Evolutionary conservation across 2,797 vertebrate genomes (phyloP).

Genomic region (Notolabrus celidotus): DNA sequence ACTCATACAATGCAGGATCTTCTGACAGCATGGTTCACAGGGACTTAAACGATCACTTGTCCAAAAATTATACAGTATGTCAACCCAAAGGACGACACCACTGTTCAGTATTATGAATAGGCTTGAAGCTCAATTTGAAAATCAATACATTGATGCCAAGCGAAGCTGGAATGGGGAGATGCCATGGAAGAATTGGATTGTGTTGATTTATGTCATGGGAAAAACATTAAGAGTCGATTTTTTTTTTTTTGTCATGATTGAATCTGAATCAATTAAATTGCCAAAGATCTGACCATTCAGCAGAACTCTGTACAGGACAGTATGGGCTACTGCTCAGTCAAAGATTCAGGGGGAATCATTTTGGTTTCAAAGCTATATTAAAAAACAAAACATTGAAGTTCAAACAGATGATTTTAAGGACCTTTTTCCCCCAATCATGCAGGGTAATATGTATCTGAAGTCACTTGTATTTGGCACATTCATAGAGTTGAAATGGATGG

Average conservation of each 20-base stretch:
- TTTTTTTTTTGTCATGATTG: conserved; percentile 50
- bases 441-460: conserved; percentile 39
- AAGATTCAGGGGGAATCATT: conserved; percentile 27
- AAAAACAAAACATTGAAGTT: conserved; percentile 11
- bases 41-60: conserved; percentile 13
- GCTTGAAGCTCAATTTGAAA: conserved; percentile 45
- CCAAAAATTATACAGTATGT: conserved; percentile 35
- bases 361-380: conserved; percentile 28
- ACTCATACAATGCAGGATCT: conserved; percentile 40
- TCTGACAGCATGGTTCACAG: conserved; percentile 43
- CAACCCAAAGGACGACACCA: conserved; percentile 24
- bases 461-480: conserved; percentile 39
- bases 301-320: conserved; percentile 32
- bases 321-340: conserved; percentile 22
- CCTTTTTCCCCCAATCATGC: conserved; percentile 4
- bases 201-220: conserved; percentile 51
- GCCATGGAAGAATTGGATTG: conserved; percentile 33
- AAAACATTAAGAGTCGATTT: conserved; percentile 20
- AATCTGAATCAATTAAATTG: conserved; percentile 77
- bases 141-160: conserved; percentile 42
- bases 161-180: conserved; percentile 42
- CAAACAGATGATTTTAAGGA: conserved; percentile 28
- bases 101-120: conserved; percentile 23
- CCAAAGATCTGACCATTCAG: conserved; percentile 87
- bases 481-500: background rate